Percentiles rank a stretch among this genome's conserved stretches.
These are phyloP conservation scores for Stichopus horrens DNA, from an alignment of 53 echinoderm and acorn worm species.

Conservation along the genomic window DNA sequence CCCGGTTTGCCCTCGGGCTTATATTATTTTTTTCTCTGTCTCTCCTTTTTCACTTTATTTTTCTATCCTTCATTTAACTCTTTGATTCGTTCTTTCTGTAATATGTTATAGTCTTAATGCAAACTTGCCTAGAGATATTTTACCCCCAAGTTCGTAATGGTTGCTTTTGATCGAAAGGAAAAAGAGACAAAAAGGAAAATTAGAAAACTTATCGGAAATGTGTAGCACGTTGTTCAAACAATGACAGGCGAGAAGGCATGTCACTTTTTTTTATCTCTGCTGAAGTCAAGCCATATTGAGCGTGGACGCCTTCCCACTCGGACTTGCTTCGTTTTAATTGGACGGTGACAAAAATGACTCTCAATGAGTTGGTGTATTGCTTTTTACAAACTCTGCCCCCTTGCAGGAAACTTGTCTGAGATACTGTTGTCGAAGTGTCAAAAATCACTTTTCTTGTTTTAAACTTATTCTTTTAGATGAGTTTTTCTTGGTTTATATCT, in stretches of 20 bases:
- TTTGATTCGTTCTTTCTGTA: not conserved
- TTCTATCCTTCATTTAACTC: not conserved
- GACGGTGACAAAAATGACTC: not conserved
- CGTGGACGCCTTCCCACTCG: constrained; percentile 36
- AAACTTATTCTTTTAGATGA: not conserved
- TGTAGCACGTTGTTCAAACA: constrained; percentile 96
- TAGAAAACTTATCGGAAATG: constrained; percentile 69
- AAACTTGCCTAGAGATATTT: constrained; percentile 50
- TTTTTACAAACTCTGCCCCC: not conserved
- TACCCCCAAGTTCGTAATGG: constrained; percentile 1
- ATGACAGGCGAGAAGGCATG: constrained; percentile 18
- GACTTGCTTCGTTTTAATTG: constrained; percentile 30
- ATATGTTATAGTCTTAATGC: constrained; percentile 23
- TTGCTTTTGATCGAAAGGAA: not conserved
- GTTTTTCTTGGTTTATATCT: not conserved
- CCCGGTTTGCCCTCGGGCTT: constrained; percentile 45
- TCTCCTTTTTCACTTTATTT: too few relatives aligned
- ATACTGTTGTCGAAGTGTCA: too few relatives aligned
- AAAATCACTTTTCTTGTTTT: not conserved
- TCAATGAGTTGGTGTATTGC: not conserved
- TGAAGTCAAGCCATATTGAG: constrained; percentile 43
- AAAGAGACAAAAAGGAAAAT: not conserved
- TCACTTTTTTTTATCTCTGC: constrained; percentile 16
- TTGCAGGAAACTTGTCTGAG: not conserved
- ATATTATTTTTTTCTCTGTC: not conserved